Base-by-base conservation (phyloP, 2,888 invertebrate species). In the Crocallis elinguaria region DNA sequence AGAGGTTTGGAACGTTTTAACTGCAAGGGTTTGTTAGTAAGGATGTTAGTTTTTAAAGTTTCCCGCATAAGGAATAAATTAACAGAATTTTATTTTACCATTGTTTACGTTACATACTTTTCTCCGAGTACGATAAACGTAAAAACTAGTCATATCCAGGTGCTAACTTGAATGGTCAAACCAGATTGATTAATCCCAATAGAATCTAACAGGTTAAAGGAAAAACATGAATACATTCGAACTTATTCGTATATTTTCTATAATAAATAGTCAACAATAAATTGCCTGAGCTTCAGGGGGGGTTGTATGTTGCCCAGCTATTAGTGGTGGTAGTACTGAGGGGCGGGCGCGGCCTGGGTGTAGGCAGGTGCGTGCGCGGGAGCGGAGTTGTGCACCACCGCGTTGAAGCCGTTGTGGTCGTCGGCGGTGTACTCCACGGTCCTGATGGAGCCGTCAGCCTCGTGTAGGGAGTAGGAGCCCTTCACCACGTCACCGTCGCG, bases 371-470 rank as follows among this genome's bases (percentile, higher is more conserved):
- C 75, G 37, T 75, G 73, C 16, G 78, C 75, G 62, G 82, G 79
- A 3, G 82, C 82, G 50, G 76, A 68, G 77, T 81, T 79, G 77
- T 82, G 82, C 42, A 86, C 84, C 29, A 85, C 80, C 48, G 86
- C 82, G 79, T 86, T 87, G 76, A 86, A 86, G 27, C 92, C 92
- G 69, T 77, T 88, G 82, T 92, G 91, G 69, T 88, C 89, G 57
- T 92, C 92, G 55, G 92, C 91, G 69, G 91, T 75, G 84, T 93
- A 92, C 74, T 92, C 86, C 60, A 93, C 93, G 59, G 90, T 92
- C 62, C 92, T 84, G 75, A 90, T 72, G 77, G 92, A 92, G 69
- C 93, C 92, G 70, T 93, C 92, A 41, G 93, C 90, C 71, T 93
- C 92, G 60, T 88, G 86, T 66, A 93, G 78, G 11, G 92, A 90